A percentile compares a stretch with the other conserved stretches of the same genome.
Evolutionary conservation across 2,797 vertebrate species (phyloP).

Genomic region (Phrynocephalus vlangalii): DNA sequence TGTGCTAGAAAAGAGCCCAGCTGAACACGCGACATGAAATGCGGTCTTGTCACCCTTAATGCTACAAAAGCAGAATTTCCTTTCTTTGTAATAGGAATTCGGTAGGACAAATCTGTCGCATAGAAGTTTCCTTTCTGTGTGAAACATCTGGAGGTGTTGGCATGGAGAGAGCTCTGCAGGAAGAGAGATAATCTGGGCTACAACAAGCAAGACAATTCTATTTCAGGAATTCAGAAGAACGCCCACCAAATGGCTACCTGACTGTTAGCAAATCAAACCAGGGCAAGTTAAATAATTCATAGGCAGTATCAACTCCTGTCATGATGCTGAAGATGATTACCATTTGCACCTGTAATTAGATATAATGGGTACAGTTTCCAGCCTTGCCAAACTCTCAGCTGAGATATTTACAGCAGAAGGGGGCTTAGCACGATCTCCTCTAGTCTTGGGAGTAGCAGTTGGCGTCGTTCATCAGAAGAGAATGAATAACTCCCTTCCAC

Average conservation of each 20-base stretch:
- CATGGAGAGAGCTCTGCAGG: conserved; percentile 7
- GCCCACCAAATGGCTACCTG: conserved; percentile 27
- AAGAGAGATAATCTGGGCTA: conserved; percentile 3
- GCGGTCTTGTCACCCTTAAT: not conserved
- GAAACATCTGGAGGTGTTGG: not conserved
- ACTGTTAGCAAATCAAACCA: conserved; percentile 34
- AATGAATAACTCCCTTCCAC: conserved; percentile 25
- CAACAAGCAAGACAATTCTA: conserved; percentile 5
- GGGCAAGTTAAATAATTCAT: conserved; percentile 37
- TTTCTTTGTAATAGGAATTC: not conserved
- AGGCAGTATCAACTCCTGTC: conserved; percentile 51
- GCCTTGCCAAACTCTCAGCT: conserved; percentile 57
- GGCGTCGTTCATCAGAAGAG: conserved; percentile 60
- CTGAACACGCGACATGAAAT: not conserved
- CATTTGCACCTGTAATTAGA: conserved; percentile 60
- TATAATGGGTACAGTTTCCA: conserved; percentile 54
- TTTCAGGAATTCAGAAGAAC: conserved; percentile 29
- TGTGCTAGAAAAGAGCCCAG: not conserved
- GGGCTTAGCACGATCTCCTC: conserved; percentile 43
- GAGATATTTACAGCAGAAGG: conserved; percentile 56
- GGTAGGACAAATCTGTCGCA: conserved; percentile 7
- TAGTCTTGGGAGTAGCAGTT: conserved; percentile 50
- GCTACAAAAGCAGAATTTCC: not conserved
- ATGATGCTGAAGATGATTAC: conserved; percentile 55
- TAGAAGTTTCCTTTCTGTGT: not conserved